phyloP scores from a whole-genome alignment of 30 jellyfish, hydroid and myxozoan genomes.

The Aurelia coerulea region DNA sequence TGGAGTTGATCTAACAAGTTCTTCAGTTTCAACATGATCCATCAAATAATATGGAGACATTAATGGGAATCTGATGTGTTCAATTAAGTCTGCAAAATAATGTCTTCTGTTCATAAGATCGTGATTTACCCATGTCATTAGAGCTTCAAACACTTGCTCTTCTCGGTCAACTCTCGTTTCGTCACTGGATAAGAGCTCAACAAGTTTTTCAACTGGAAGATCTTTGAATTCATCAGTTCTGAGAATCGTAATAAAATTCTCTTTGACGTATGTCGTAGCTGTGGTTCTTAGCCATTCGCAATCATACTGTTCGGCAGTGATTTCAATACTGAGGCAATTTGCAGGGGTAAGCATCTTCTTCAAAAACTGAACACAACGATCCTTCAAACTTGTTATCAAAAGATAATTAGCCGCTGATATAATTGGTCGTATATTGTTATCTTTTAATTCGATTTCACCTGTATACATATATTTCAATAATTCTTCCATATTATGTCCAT shows the following conservation, averaged over 20 bases:
- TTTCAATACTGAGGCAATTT: conserved; percentile 89
- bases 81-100: conserved; percentile 72
- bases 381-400: conserved; percentile 83
- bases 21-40: conserved; percentile 99
- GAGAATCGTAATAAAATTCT: conserved; percentile 78
- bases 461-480: conserved; percentile 86
- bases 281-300: conserved; percentile 92
- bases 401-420: conserved; percentile 95
- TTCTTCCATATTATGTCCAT: conserved; percentile 83
- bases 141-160: conserved; percentile 95
- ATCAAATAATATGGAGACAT: conserved; percentile 97
- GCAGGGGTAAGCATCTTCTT: conserved; percentile 89
- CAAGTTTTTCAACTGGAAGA: conserved; percentile 68
- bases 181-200: conserved; percentile 86
- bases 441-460: conserved; percentile 84
- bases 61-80: conserved; percentile 92
- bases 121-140: conserved; percentile 90
- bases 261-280: conserved; percentile 88
- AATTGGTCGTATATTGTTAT: conserved; percentile 83
- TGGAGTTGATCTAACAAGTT: conserved; percentile 91
- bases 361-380: conserved; percentile 88
- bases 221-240: conserved; percentile 84
- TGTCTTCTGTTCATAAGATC: conserved; percentile 60
- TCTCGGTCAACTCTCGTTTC: conserved; percentile 95
- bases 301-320: conserved; percentile 89